Base-by-base conservation (phyloP, 2,113 vertebrate genomes). In the Pungitius pungitius region DNA sequence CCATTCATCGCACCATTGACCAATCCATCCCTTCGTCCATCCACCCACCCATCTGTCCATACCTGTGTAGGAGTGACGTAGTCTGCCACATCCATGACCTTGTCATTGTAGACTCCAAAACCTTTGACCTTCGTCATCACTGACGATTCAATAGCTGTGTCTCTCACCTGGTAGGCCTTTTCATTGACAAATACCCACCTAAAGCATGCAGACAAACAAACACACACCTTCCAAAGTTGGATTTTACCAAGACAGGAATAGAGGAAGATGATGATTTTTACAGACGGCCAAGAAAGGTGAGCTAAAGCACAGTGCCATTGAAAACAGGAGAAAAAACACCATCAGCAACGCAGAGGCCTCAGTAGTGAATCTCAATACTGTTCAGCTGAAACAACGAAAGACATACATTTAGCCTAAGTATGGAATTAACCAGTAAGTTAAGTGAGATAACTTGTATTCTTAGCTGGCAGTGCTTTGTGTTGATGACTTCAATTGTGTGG, bases 111-210 rank as follows among this genome's bases (percentile, higher is more conserved):
- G 42, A 91, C 87, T 56, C 96, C 97, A 33, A 96, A 94, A 52
- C 97, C 97, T 90, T 99, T 98, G 49, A 98, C 97, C 82, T 99
- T 99, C 71, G 97, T 99, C 63, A 96, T 96, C 52, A 98, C 97
- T 0, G 96, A 98, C 39, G 96, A 98, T 84, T 98, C 96, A 7
- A 99, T 95, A 59, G 93, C 92, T 0, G 95, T 96, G 90, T 98
- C 96, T 52, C 95, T 92, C 18, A 95, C 92, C 85, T 99, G 97
- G 83, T 98, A 98, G 1, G 96, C 96, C 86, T 98, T 98, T 86
- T 99, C 96, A 8, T 96, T 92, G 59, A 98, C 56, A 91, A 99
- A 99, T 82, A 99, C 97, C 96, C 96, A 99, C 15, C 95, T 97
- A 30, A 58, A 62, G 42, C 51, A 62, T 3, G 60, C 57, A 73